These are phyloP conservation scores for Puffinus mauretanicus DNA, from an alignment of 2,113 vertebrate species.

Conservation along the genomic window DNA sequence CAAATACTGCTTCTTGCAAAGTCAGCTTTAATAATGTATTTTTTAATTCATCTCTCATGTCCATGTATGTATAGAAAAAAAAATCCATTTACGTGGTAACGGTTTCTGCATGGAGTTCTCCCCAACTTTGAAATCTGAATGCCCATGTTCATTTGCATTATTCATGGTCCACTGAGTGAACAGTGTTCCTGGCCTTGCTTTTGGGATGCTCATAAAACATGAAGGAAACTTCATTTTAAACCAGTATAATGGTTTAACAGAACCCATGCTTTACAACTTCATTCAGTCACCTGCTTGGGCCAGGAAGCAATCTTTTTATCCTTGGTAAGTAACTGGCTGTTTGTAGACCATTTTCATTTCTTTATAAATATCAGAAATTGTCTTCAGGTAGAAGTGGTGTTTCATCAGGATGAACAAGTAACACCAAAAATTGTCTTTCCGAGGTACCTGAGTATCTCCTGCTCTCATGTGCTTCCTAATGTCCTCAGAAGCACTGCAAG, in stretches of 20 bases:
- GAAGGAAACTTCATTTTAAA: neutral
- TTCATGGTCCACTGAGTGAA: neutral
- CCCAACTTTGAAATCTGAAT: neutral
- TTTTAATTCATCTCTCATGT: neutral
- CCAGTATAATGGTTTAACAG: neutral
- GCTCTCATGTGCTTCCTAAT: neutral
- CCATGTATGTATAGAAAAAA: neutral
- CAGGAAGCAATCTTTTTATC: neutral
- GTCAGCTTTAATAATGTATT: neutral
- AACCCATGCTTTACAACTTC: neutral
- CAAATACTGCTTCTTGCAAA: neutral
- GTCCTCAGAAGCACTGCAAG: neutral
- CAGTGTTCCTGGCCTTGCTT: neutral
- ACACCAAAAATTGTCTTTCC: neutral
- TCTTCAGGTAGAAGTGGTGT: neutral
- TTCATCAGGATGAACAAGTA: neutral
- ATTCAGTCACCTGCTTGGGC: neutral
- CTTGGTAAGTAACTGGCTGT: neutral
- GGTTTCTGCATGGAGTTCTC: neutral
- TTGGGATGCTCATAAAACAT: neutral
- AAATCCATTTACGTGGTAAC: neutral
- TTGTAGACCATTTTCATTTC: neutral
- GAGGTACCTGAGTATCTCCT: neutral
- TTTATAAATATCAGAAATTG: neutral
- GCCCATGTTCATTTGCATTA: neutral